A percentile compares a stretch with the other conserved stretches of the same genome.
phyloP scores from a whole-genome alignment of 2,888 invertebrate species.

The Phalera bucephala region DNA sequence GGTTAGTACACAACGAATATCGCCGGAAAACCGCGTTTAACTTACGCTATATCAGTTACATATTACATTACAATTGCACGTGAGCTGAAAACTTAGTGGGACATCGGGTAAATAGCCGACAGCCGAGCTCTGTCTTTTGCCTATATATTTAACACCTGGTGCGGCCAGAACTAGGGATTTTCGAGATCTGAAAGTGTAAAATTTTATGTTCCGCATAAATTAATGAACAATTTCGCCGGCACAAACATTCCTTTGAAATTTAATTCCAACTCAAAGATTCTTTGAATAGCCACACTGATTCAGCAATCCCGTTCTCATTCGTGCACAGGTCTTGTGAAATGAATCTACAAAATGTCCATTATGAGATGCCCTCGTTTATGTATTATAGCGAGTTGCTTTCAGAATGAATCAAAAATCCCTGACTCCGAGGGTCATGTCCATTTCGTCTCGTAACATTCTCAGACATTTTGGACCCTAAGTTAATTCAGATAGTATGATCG shows the following conservation, averaged over 20 bases:
- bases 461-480: not conserved
- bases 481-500: not conserved
- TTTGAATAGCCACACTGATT: constrained; percentile 30
- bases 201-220: constrained; percentile 51
- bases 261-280: constrained; percentile 36
- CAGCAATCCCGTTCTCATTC: constrained; percentile 21
- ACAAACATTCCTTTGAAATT: constrained; percentile 45
- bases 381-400: constrained; percentile 12
- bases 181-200: constrained; percentile 42
- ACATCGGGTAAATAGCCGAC: constrained; percentile 53
- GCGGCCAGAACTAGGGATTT: constrained; percentile 43
- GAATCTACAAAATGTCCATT: constrained; percentile 20
- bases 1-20: constrained; percentile 26
- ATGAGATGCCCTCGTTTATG: constrained; percentile 8
- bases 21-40: constrained; percentile 40
- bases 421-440: constrained; percentile 9
- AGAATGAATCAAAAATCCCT: constrained; percentile 12
- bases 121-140: constrained; percentile 47
- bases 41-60: constrained; percentile 48
- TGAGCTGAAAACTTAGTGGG: constrained; percentile 50
- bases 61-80: constrained; percentile 55
- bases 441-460: constrained; percentile 11
- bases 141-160: constrained; percentile 60
- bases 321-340: constrained; percentile 25
- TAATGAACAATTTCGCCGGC: constrained; percentile 43